Percentiles rank a stretch among this genome's conserved stretches.
Conservation (phyloP, 2,888 invertebrate species). For the Xestia rhomboidea region DNA sequence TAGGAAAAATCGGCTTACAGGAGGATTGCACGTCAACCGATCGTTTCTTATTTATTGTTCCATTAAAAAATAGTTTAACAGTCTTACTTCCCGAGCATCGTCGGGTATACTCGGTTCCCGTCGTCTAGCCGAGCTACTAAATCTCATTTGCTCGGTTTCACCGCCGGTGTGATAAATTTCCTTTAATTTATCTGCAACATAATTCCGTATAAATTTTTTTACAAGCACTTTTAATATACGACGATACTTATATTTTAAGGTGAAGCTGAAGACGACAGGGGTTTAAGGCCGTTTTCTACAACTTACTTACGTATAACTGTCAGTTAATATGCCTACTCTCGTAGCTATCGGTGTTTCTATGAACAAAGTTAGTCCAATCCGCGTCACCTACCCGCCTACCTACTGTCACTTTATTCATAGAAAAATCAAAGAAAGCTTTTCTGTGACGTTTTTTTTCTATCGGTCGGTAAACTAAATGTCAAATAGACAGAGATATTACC, state of each 20-base stretch:
- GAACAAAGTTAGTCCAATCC: too few species aligned
- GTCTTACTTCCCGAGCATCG: slow-evolving; percentile 50
- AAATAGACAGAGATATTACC: too few species aligned
- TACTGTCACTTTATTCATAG: too few species aligned
- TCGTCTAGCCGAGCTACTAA: slow-evolving; percentile 56
- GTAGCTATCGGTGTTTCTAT: too few species aligned
- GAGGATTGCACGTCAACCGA: slow-evolving; percentile 48
- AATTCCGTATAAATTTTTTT: slow-evolving; percentile 51
- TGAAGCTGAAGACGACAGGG: too few species aligned
- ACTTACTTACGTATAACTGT: too few species aligned
- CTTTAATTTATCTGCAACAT: slow-evolving; percentile 64
- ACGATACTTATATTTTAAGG: slow-evolving; percentile 16
- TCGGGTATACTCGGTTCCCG: slow-evolving; percentile 39
- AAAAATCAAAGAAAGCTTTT: too few species aligned
- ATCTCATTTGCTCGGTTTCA: slow-evolving; percentile 66
- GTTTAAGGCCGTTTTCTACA: too few species aligned
- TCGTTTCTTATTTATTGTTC: slow-evolving; percentile 65
- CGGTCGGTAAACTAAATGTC: too few species aligned
- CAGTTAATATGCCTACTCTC: too few species aligned
- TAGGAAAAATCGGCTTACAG: slow-evolving; percentile 59
- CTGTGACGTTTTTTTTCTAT: too few species aligned
- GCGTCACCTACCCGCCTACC: too few species aligned
- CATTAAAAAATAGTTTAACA: slow-evolving; percentile 68
- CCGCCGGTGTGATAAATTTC: slow-evolving; percentile 62
- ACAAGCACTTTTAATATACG: slow-evolving; percentile 38